Conservation (phyloP, 2,113 vertebrate species). For the Lota lota region DNA sequence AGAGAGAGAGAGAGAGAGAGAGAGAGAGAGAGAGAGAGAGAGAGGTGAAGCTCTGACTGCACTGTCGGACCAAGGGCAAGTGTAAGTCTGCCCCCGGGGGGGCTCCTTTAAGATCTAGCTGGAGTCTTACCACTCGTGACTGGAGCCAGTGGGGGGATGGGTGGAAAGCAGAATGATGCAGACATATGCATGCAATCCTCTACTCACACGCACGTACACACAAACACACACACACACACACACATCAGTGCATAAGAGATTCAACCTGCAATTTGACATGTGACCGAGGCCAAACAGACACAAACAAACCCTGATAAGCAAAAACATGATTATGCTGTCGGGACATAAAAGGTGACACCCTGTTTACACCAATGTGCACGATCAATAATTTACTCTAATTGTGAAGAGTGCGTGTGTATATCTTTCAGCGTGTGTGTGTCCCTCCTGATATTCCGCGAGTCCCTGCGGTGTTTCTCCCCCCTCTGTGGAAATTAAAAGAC, state of each 20-base stretch:
- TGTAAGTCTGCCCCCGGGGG: background rate
- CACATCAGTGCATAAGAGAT: too few species aligned
- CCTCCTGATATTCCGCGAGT: slow-evolving; percentile 29
- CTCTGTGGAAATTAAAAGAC: slow-evolving; percentile 19
- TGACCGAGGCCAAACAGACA: background rate
- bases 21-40: too few species aligned
- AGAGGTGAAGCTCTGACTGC: background rate
- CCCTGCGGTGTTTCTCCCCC: slow-evolving; percentile 27
- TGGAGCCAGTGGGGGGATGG: too few species aligned
- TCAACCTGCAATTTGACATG: too few species aligned
- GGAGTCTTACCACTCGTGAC: too few species aligned
- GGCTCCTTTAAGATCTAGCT: too few species aligned
- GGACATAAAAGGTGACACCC: slow-evolving; percentile 17
- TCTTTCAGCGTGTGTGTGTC: background rate
- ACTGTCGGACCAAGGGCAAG: background rate
- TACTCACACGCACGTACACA: too few species aligned
- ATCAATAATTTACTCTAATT: background rate
- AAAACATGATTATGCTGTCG: background rate
- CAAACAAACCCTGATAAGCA: background rate
- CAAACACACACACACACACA: too few species aligned
- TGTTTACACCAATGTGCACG: slow-evolving; percentile 31
- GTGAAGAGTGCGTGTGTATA: too few species aligned
- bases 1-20: too few species aligned
- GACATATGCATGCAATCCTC: too few species aligned
- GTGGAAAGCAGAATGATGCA: too few species aligned